Evolutionary conservation across 23 tunicate genomes (phyloP).

Genomic region (Styela clava): DNA sequence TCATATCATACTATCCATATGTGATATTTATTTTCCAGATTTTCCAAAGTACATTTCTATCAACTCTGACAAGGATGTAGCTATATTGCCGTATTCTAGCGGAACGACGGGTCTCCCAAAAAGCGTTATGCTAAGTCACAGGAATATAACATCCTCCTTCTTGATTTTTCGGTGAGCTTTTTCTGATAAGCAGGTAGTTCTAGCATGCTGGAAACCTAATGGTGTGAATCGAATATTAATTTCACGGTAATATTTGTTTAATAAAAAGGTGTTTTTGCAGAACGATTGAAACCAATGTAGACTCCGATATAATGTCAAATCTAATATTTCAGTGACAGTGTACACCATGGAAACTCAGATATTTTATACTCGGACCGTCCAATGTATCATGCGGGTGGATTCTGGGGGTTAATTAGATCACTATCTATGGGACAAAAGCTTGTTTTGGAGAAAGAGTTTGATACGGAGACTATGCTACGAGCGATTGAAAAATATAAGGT

Average conservation of each 20-base stretch:
- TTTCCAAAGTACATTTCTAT: constrained; percentile 14
- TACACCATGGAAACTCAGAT: background rate
- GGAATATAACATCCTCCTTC: constrained; percentile 8
- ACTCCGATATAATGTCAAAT: too few relatives aligned
- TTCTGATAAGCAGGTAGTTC: too few relatives aligned
- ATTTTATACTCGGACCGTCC: background rate
- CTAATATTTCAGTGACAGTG: too few relatives aligned
- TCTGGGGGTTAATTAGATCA: background rate
- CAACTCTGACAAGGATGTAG: constrained; percentile 13
- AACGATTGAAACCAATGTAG: too few relatives aligned
- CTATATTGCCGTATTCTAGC: constrained; percentile 43
- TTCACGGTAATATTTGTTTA: too few relatives aligned
- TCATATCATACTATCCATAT: too few relatives aligned
- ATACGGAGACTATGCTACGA: background rate
- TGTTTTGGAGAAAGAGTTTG: background rate
- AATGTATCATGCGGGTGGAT: background rate
- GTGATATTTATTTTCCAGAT: constrained; percentile 21
- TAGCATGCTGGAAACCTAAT: too few relatives aligned
- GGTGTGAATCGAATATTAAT: too few relatives aligned
- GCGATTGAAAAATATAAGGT: background rate
- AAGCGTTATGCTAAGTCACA: constrained; percentile 63
- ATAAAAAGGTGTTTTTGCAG: too few relatives aligned
- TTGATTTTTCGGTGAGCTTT: too few relatives aligned
- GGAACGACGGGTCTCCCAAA: constrained; percentile 82
- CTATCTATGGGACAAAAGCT: background rate